Base-by-base conservation (phyloP, 2,888 invertebrate species). In the Eustalomyia histrio region DNA sequence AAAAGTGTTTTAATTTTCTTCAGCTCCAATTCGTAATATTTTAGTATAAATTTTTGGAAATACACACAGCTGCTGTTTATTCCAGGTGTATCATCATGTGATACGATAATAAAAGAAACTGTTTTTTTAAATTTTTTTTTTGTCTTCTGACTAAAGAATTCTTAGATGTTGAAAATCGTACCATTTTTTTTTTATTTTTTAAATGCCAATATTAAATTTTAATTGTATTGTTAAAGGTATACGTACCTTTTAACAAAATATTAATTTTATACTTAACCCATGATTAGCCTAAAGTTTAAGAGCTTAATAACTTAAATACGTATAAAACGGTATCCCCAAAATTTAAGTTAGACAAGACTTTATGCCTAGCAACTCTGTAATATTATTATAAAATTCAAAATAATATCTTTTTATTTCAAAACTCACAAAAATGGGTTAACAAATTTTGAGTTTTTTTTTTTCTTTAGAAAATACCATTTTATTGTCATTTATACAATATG, bases 11-110 rank as follows among this genome's bases (percentile, higher is more conserved):
- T 29, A 57, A 8, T 29, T 29, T n/a, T 57, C 29, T 57, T 55
- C 6, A 24, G 18, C 43, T 14, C 43, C 14, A 65, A 52, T 8
- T 35, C 7, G 21, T 52, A 14, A 5, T n/a, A n/a, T 35, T 14
- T 53, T 65, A 4, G 29, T 12, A 10, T 17, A 33, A 52, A 33
- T 53, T 65, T 52, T 57, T 53, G 8, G 29, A n/a, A 14, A 35
- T n/a, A 43, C 50, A 18, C 52, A 33, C 67, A 67, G 55, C 24
- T 76, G 76, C 64, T 24, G 63, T 39, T 53, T 52, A 17, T 43
- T 17, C 17, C 18, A 16, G 24, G 29, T 57, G 58, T 65, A 69
- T 68, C 21, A 43, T 69, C 53, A 65, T 76, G 57, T 71, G 63
- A 12, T n/a, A 43, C 9, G 10, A 29, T 9, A 29, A 35, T 50